Evolutionary conservation across 2,888 invertebrate species (phyloP), one percentile per base, ranked within the genome.

Genomic region (Rambutsinella grinnellia): DNA sequence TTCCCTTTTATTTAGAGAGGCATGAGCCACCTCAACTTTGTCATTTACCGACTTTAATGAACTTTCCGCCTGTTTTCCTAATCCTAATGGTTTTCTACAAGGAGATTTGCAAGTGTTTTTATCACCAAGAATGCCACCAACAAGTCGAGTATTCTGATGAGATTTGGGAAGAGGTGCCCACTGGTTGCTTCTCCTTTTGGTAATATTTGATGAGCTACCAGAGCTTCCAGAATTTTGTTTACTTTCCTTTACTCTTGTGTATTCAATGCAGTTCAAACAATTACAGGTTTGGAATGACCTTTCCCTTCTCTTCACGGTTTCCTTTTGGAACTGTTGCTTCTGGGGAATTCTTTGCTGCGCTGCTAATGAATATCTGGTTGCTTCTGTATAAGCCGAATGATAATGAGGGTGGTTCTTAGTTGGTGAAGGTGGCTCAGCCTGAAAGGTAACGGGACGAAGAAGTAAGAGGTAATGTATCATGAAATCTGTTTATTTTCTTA

Each of bases 401-500:
- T 24, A 36, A 58, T 54, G 67, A 36, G 51, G 61, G 70, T 70
- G 60, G 53, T 61, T 63, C 15, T 15, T n/a, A n/a, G 74, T 23
- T 28, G 67, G 51, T 56, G 75, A 23, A 66, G 76, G 70, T 51
- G 60, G 63, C 65, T 60, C 57, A 28, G 66, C 60, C 62, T 71
- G 60, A 61, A 68, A 57, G 67, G 79, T 71, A 58, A 80, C 61
- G 63, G 80, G 80, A 71, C 80, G 77, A 63, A 80, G 78, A 56
- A 80, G 78, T 27, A 80, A 67, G 54, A 80, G 75, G 62, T 80
- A 80, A 62, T 80, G 80, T 78, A 80, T 80, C 80, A 80, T 80
- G 67, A 66, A 79, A 70, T 36, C 69, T n/a, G 68, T 66, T 57
- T 68, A 53, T 66, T n/a, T n/a, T n/a, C n/a, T n/a, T n/a, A n/a